Evolutionary conservation across 2,888 invertebrate genomes (phyloP), one percentile per base, ranked within the genome.

Genomic region (Caenorhabditis doughertyi): DNA sequence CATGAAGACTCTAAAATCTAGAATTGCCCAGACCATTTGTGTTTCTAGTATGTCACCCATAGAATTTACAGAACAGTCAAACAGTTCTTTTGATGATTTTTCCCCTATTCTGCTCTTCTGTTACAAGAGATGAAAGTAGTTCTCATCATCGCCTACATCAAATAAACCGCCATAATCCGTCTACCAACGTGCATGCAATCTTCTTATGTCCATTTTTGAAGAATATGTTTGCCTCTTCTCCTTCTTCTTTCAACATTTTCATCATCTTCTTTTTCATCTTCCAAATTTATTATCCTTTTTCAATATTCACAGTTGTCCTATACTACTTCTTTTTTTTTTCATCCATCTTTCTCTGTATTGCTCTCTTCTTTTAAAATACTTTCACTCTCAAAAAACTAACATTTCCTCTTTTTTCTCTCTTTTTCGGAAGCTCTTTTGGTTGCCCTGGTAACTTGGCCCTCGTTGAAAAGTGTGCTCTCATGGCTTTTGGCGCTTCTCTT

Each of bases 341-440:
- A 7, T 29, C n/a, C n/a, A 27, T 55, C n/a, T n/a, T 3, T 51
- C n/a, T 18, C 23, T 21, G 9, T 9, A 8, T 51, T 23, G 7
- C 51, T 51, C 23, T 23, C 23, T 51, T 55, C 32, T 55, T 32
- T 18, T 7, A 55, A 29, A 23, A 16, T 53, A 53, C 25, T 56
- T 53, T 49, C 18, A 5, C 18, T 49, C 49, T 49, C 21, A 25
- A 51, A 51, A 51, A 51, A 51, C 51, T 51, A 51, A 51, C 25
- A 51, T 51, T 51, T 51, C 51, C 25, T 13, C 39, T 35, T 21
- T 58, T 39, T 49, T 47, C 47, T 64, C 49, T 64, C 49, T 13
- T 21, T 35, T 49, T 65, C 65, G 65, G 51, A 65, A 65, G 49
- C 65, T 51, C 47, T 62, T 29, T 39, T 49, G n/a, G 65, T 65